Percentiles rank a stretch among this genome's conserved stretches.
Evolutionary conservation across 2,888 invertebrate species (phyloP).

Genomic region (Dugesia japonica): DNA sequence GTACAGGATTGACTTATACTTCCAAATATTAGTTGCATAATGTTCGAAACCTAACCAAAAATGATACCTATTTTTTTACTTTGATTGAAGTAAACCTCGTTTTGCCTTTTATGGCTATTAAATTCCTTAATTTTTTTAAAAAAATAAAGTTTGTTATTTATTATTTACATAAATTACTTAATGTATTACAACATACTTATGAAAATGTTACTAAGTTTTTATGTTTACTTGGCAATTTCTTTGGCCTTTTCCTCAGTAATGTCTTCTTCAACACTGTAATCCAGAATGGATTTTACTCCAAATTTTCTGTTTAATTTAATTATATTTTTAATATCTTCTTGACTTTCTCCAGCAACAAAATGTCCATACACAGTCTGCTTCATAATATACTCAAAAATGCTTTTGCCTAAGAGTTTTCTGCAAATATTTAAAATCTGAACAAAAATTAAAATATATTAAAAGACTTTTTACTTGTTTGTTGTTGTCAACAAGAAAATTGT

Average conservation of each 20-base stretch:
- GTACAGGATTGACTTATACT: too few species aligned
- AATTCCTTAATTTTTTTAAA: too few species aligned
- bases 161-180: too few species aligned
- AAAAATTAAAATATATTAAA: not conserved
- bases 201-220: too few species aligned
- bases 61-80: too few species aligned
- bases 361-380: constrained; percentile 91
- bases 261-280: constrained; percentile 94
- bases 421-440: constrained; percentile 57
- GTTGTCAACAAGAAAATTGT: not conserved
- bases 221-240: constrained; percentile 58
- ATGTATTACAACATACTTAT: too few species aligned
- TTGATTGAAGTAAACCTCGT: too few species aligned
- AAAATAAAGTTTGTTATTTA: too few species aligned
- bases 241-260: constrained; percentile 69
- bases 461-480: not conserved
- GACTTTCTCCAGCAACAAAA: constrained; percentile 84
- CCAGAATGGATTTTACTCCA: constrained; percentile 93
- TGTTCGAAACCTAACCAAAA: too few species aligned
- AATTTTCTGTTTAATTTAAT: constrained; percentile 59
- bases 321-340: constrained; percentile 58
- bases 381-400: constrained; percentile 67
- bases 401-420: constrained; percentile 63
- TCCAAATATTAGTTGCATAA: too few species aligned
- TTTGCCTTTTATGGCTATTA: too few species aligned